Evolutionary conservation across 1,140 invertebrate species (phyloP), one percentile per base, ranked within the genome.

Genomic region (Leptestheria dahalacensis): DNA sequence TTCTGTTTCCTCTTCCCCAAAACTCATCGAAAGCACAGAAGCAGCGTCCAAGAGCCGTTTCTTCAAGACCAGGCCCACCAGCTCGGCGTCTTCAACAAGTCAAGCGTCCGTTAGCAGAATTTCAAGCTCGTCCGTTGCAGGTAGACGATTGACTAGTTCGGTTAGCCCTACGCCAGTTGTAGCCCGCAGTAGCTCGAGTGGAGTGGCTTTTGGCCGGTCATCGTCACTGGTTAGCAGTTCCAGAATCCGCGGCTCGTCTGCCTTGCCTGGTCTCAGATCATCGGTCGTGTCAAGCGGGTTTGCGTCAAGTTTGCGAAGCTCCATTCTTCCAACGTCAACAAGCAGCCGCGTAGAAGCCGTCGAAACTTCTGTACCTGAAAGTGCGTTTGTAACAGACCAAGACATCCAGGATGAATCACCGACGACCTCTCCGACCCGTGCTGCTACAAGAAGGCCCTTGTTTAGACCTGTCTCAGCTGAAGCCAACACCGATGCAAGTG

Each of bases 401-500:
- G 56, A 59, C 2, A 23, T 20, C 10, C 58, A 64, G n/a, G 49
- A 23, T 11, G 62, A 59, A 28, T 53, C 61, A 28, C 51, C 60
- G 51, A 46, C 26, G 12, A 24, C 49, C 33, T 55, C 55, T 9
- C 51, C 62, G 9, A 26, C 61, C 15, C 28, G 21, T 2, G n/a
- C 29, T 10, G 48, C 28, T 9, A 26, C 51, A 15, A 62, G 23
- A 63, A 58, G 59, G 21, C 62, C 3, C 64, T 56, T 18, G 59
- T 41, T 41, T 15, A 60, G 29, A 26, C 25, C 60, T 3, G 63
- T 64, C 23, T 61, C 63, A 20, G 63, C 62, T 1, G 33, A 41
- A 41, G 6, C 33, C 15, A 41, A 41, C 6, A 6, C 6, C 6
- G 33, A 41, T 9, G 15, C 33, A 41, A 54, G 62, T 18, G 25